These are phyloP conservation scores for Dynastes tityus DNA, from an alignment of 2,888 invertebrate genomes.

Conservation along the genomic window DNA sequence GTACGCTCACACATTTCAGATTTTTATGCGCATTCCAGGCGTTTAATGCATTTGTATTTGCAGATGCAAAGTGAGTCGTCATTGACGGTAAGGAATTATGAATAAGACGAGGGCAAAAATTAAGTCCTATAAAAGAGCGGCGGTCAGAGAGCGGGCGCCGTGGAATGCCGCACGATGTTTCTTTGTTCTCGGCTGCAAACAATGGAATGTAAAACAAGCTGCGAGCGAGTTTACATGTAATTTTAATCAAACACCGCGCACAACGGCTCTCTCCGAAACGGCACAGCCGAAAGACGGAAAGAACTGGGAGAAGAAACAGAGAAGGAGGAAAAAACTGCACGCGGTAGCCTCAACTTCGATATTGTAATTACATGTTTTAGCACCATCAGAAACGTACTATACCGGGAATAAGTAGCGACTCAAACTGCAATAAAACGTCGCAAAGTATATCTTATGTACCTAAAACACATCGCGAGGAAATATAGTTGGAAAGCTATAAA, in stretches of 20 bases:
- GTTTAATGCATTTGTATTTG: slow-evolving; percentile 7
- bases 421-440: too few species aligned
- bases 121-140: slow-evolving; percentile 50
- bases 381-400: slow-evolving; percentile 8
- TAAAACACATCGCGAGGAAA: background rate
- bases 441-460: background rate
- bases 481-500: too few species aligned
- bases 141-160: slow-evolving; percentile 47
- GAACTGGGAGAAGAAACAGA: background rate
- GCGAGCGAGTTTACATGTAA: slow-evolving; percentile 70
- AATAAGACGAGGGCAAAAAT: slow-evolving; percentile 56
- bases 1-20: background rate
- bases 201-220: slow-evolving; percentile 72
- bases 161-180: slow-evolving; percentile 69
- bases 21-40: background rate
- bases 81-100: slow-evolving; percentile 50
- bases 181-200: slow-evolving; percentile 70
- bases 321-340: slow-evolving; percentile 55
- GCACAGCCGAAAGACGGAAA: slow-evolving; percentile 27
- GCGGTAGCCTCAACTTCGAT: slow-evolving; percentile 66
- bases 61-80: slow-evolving; percentile 52
- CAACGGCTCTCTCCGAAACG: slow-evolving; percentile 16
- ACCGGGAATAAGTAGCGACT: too few species aligned
- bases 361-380: slow-evolving; percentile 69
- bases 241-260: slow-evolving; percentile 69